phyloP scores from a whole-genome alignment of 2,113 vertebrate species.

The Uria aalge region DNA sequence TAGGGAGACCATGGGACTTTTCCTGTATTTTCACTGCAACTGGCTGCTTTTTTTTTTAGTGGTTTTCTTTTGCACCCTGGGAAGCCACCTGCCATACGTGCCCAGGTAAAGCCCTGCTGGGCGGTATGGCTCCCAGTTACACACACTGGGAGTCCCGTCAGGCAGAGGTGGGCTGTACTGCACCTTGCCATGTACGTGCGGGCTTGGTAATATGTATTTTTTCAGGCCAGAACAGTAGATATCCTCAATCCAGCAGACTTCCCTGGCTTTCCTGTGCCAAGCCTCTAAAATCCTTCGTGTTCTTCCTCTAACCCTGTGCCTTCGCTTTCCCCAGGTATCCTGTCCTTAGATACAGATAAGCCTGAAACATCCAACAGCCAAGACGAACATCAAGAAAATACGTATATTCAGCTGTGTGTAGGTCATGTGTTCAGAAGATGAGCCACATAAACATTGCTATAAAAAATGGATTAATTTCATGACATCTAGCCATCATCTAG shows the following conservation, averaged over 20 bases:
- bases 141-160: accelerated
- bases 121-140: neutral
- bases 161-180: neutral
- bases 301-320: accelerated
- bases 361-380: neutral
- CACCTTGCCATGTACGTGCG: neutral
- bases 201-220: neutral
- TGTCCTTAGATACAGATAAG: neutral
- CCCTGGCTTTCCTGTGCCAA: neutral
- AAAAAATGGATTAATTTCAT: neutral
- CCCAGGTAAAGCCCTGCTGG: neutral
- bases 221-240: neutral
- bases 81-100: neutral
- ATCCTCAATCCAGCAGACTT: neutral
- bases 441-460: neutral
- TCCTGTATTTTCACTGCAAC: neutral
- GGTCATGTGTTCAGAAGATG: neutral
- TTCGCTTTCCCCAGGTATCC: accelerated
- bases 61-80: neutral
- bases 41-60: neutral
- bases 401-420: neutral
- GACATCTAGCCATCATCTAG: neutral
- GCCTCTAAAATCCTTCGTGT: neutral
- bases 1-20: neutral
- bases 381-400: neutral